Conservation (phyloP, 2,797 vertebrate species). For the Sitta carolinensis region DNA sequence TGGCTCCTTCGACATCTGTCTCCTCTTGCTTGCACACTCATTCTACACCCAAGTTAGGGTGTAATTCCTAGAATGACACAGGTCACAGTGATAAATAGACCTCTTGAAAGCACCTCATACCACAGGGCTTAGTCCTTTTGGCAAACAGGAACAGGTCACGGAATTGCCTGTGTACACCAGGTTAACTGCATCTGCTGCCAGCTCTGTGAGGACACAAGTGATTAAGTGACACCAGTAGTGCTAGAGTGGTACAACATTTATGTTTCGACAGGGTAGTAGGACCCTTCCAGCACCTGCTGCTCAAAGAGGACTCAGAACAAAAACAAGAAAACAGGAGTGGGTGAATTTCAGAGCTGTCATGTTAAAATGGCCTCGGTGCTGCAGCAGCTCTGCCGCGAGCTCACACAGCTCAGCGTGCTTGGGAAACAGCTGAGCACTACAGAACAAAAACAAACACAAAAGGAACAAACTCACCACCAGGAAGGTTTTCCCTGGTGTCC, state of each 20-base stretch:
- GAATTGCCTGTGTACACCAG: neutral
- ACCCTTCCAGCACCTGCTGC: neutral
- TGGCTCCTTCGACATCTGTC: neutral
- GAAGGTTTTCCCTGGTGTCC: conserved; percentile 43
- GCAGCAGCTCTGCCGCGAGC: neutral
- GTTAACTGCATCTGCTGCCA: neutral
- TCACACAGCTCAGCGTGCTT: neutral
- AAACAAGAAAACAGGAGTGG: neutral
- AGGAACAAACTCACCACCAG: neutral
- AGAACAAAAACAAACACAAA: neutral
- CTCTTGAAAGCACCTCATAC: neutral
- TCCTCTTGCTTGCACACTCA: neutral
- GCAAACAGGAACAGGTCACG: neutral
- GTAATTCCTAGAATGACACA: neutral
- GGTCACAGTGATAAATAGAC: neutral
- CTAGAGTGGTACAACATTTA: neutral
- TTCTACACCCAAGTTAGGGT: neutral
- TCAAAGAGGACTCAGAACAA: neutral
- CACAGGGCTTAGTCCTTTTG: neutral
- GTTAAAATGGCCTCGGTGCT: neutral
- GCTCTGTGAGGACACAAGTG: neutral
- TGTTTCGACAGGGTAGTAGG: neutral
- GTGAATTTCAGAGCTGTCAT: neutral
- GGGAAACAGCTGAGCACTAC: conserved; percentile 6
- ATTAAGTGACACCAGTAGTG: neutral